Base-by-base conservation (phyloP, 2,888 invertebrate species). In the Reticulitermes lucifugus region DNA sequence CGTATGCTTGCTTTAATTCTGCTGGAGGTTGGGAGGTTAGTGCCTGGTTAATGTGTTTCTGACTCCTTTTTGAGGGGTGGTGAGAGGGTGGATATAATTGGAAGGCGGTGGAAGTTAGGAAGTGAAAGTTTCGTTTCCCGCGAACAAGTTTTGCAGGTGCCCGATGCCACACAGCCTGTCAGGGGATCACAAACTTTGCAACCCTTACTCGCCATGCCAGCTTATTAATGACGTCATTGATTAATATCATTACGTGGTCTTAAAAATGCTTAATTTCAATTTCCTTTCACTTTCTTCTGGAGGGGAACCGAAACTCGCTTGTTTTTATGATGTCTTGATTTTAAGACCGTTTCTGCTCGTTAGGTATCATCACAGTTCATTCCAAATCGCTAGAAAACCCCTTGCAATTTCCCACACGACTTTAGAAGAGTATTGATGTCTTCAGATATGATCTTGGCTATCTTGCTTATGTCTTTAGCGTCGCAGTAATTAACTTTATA, bases 31-130 rank as follows among this genome's bases (percentile, higher is more conserved):
- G 41, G 73, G 21, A 22, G 43, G 77, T 77, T 35, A 22, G 77
- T 51, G 51, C 41, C 4, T 4, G 46, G 46, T 77, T 77, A 77
- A 77, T 46, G 77, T 46, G 77, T 77, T 77, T 46, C 77, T 77
- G 77, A 77, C 77, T 77, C 3, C 22, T 46, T 51, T 77, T 3
- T 22, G 5, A n/a, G 77, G 18, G 43, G 5, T 46, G 43, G 46
- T 5, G 77, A n/a, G 46, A 2, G 77, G 46, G 41, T 46, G 77
- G 77, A 9, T 46, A 77, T 77, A 77, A 77, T 77, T 77, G 77
- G 46, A 77, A 46, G 46, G 77, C 51, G 46, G 51, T n/a, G 77
- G 46, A 77, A 46, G 43, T 77, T n/a, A n/a, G 4, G n/a, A 46
- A 77, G 77, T 5, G 22, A 77, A 77, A 77, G 77, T 77, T 75